Evolutionary conservation across 2,888 invertebrate genomes (phyloP), one percentile per base, ranked within the genome.

Genomic region (Prenolepis imparis): DNA sequence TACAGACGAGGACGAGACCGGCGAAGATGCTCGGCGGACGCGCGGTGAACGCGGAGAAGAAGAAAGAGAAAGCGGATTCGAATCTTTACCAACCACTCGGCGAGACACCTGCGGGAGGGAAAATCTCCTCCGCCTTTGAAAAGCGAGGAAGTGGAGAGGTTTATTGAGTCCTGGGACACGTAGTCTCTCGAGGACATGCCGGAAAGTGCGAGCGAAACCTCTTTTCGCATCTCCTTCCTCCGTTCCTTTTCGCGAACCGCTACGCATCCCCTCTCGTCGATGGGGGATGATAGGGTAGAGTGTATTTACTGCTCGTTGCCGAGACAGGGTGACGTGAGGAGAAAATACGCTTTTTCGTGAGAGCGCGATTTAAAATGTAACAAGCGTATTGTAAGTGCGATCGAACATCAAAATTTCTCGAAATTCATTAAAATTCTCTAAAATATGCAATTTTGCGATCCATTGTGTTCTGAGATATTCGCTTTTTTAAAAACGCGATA

Each of bases 71-170:
- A 90, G 86, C 88, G 88, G 90, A 90, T 90, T 90, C 90, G 88
- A 91, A 90, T 90, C 91, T 91, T 91, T 91, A 88, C 91, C 87
- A 91, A 89, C 90, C 89, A 91, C 89, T 90, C 90, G 90, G 82
- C 86, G 85, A 90, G 90, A 90, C 90, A 89, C 90, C 90, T 90
- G 87, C 90, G 88, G 86, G 87, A 88, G 84, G 86, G 88, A 89
- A 90, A 87, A 90, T 90, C 90, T 89, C 85, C 86, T 90, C 82
- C 57, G 86, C 86, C 89, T 90, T 89, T 90, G 90, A 88, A 88
- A 90, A 88, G 89, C 87, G 90, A 90, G 86, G 88, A 87, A 90
- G 90, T 88, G 87, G 85, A 90, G 89, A 88, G 90, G 88, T 90
- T 90, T 90, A 90, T 90, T 89, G 90, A 90, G 90, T 90, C 90